Conservation (phyloP, 2,113 vertebrate species). For the Myrmecobius fasciatus region DNA sequence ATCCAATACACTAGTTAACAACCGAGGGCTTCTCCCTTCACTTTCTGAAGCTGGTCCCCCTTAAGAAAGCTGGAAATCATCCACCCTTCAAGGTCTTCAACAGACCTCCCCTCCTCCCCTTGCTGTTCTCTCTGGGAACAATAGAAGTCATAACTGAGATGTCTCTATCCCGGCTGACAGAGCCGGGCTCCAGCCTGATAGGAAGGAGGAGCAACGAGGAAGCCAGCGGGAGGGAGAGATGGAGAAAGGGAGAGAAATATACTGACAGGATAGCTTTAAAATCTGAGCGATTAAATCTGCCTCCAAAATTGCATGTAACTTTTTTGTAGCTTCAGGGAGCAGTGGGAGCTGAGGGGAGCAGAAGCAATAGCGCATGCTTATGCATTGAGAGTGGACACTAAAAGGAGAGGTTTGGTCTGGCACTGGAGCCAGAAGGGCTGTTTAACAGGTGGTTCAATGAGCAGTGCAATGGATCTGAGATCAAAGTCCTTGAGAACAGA, state of each 20-base stretch:
- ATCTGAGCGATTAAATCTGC: slow-evolving; percentile 64
- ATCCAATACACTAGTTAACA: not conserved
- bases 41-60: not conserved
- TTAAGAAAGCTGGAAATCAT: not conserved
- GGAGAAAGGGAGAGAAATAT: slow-evolving; percentile 23
- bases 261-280: slow-evolving; percentile 41
- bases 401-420: slow-evolving; percentile 12
- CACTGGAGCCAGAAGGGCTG: not conserved
- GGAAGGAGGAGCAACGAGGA: not conserved
- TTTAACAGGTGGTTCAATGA: not conserved
- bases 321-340: slow-evolving; percentile 30
- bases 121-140: not conserved
- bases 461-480: not conserved
- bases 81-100: not conserved
- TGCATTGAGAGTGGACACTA: slow-evolving; percentile 41
- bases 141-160: not conserved
- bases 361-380: not conserved
- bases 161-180: not conserved
- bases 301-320: slow-evolving; percentile 58
- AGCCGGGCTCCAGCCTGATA: not conserved
- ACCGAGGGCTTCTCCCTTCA: not conserved
- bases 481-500: not conserved
- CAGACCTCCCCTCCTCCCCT: not conserved
- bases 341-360: not conserved
- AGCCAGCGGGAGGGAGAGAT: not conserved